Conservation (phyloP, 2,113 vertebrate genomes). For the Taxidea taxus region DNA sequence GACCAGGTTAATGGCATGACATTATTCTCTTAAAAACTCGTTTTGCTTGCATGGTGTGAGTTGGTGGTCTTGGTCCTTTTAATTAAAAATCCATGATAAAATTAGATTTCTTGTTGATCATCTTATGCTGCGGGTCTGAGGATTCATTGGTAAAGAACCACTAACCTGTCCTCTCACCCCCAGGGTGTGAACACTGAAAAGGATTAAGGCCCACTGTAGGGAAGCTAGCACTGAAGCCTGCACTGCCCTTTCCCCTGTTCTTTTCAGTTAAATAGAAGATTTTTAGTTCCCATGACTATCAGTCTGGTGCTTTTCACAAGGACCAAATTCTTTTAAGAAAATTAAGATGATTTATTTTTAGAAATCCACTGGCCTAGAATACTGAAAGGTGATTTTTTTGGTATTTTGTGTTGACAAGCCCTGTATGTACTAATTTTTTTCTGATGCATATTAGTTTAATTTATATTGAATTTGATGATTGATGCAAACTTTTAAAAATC, state of each 20-base stretch:
- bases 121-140: neutral
- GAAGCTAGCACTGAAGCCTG: conserved; percentile 53
- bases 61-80: conserved; percentile 51
- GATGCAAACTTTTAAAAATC: conserved; percentile 31
- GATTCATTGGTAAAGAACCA: conserved; percentile 48
- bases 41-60: conserved; percentile 1
- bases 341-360: conserved; percentile 61
- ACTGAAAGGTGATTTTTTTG: neutral
- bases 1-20: neutral
- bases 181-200: conserved; percentile 48
- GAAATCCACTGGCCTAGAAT: conserved; percentile 12
- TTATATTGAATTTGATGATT: neutral
- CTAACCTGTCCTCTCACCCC: conserved; percentile 67
- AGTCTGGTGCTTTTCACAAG: conserved; percentile 63
- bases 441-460: conserved; percentile 41
- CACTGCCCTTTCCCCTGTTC: conserved; percentile 71
- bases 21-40: neutral
- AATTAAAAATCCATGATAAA: conserved; percentile 53
- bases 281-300: conserved; percentile 73
- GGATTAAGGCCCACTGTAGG: conserved; percentile 75
- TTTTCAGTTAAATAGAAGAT: conserved; percentile 62
- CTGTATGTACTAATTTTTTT: neutral
- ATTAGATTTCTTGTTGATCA: conserved; percentile 52
- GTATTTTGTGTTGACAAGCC: neutral
- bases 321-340: conserved; percentile 60